Base-by-base conservation (phyloP, 2,797 vertebrate genomes). In the Manis javanica region DNA sequence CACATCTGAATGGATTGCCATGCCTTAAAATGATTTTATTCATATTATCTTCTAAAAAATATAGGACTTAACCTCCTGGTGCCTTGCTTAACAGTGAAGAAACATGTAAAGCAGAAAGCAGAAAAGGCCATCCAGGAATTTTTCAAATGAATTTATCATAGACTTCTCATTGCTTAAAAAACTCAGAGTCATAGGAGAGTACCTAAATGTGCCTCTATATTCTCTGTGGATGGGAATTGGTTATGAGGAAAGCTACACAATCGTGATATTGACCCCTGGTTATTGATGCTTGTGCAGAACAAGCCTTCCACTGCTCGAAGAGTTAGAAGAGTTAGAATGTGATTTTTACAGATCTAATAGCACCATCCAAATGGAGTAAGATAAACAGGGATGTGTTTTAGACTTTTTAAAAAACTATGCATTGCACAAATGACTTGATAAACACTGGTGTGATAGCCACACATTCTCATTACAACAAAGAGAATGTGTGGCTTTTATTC, bases 1-100 rank as follows among this genome's bases (percentile, higher is more conserved):
- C 55, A 16, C 37, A 53, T 93, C 61, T 66, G 63, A 95, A 90
- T 59, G n/a, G n/a, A 88, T 82, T 95, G 55, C n/a, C 24, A 69
- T 95, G 87, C 88, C 69, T 97, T 85, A 75, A 92, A 97, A 95
- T 94, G 16, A 97, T 90, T 96, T 72, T 91, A 85, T 86, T 96
- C 77, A 66, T n/a, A 90, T 26, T 75, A 64, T 75, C 29, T 31
- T 94, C 46, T 87, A 91, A 68, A 39, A 93, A 90, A 75, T 71
- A 53, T 6, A 96, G 57, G 18, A 34, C 34, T 96, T 95, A 53
- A 37, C 53, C 37, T 83, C 85, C 42, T 53, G 57, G 72, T 55
- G 19, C n/a, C 81, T 94, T 69, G 53, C 85, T 93, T 96, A 57
- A 93, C 55, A 69, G 69, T 86, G 24, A 81, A 87, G n/a, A 93